Evolutionary conservation across 2,113 vertebrate genomes (phyloP), one percentile per base, ranked within the genome.

Genomic region (Albula glossodonta): DNA sequence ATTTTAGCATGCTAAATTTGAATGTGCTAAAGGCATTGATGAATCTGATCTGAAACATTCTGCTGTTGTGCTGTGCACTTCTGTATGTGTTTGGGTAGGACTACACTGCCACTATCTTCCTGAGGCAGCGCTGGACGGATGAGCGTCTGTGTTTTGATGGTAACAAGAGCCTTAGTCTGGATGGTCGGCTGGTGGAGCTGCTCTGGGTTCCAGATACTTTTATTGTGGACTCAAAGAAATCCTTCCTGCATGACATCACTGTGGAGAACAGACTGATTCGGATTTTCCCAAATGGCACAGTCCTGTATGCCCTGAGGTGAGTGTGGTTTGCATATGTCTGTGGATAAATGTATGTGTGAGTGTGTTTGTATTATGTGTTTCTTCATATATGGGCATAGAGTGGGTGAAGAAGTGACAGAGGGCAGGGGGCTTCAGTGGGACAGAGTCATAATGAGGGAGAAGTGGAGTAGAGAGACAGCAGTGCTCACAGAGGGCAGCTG

Each of bases 131-230:
- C 77, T 98, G 97, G 97, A 97, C 96, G 0, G 97, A 98, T 25
- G 97, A 97, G 89, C 95, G 97, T 0, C 92, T 98, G 91, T 96
- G 96, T 89, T 98, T 98, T 0, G 93, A 97, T 83, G 97, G 97
- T 10, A 98, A 97, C 89, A 98, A 96, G 92, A 97, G 97, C 87
- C 93, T 97, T 92, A 98, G 97, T 87, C 93, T 97, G 57, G 97
- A 98, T 60, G 97, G 97, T 25, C 94, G 97, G 0, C 95, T 98
- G 0, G 97, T 97, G 84, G 97, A 98, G 93, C 96, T 98, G 89
- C 96, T 98, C 80, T 98, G 97, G 97, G 96, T 98, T 7, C 97
- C 96, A 0, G 97, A 98, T 83, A 98, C 97, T 0, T 98, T 98
- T 81, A 98, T 98, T 85, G 97, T 97, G 31, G 97, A 98, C 92